Evolutionary conservation across 1,140 invertebrate species (phyloP).

Genomic region (Aplysia californica): DNA sequence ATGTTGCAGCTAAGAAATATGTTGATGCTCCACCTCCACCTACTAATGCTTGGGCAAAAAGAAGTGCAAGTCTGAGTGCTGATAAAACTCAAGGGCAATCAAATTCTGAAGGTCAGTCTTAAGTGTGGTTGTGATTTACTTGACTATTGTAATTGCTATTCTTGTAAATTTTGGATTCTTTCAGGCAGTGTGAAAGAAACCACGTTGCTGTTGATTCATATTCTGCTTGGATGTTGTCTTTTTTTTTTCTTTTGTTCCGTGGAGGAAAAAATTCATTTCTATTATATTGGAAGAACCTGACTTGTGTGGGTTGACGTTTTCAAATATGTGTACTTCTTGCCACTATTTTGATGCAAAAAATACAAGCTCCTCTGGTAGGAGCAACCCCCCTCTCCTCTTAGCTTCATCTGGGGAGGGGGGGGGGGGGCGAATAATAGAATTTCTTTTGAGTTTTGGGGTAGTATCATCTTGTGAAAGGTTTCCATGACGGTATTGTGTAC

Average conservation of each 20-base stretch:
- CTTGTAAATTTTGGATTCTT: background rate
- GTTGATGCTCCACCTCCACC: slow-evolving; percentile 18
- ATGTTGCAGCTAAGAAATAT: slow-evolving; percentile 4
- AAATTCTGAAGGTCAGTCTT: background rate
- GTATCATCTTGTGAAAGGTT: background rate
- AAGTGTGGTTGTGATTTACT: background rate
- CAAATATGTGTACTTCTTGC: too few species aligned
- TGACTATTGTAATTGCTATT: background rate
- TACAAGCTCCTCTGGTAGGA: too few species aligned
- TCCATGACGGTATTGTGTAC: background rate
- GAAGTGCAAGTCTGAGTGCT: background rate
- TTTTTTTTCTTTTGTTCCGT: too few species aligned
- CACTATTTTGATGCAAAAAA: too few species aligned
- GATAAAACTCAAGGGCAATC: background rate
- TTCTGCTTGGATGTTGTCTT: background rate
- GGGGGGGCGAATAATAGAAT: too few species aligned
- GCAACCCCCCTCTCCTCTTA: too few species aligned
- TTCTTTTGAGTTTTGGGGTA: too few species aligned
- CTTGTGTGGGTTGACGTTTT: too few species aligned
- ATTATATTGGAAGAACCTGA: too few species aligned
- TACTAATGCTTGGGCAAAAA: slow-evolving; percentile 24
- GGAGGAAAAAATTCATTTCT: too few species aligned
- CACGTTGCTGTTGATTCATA: background rate
- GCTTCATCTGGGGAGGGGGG: too few species aligned
- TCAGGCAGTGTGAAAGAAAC: background rate